These are phyloP conservation scores for Pteropus alecto DNA, from an alignment of 2,113 vertebrate species.

Conservation along the genomic window DNA sequence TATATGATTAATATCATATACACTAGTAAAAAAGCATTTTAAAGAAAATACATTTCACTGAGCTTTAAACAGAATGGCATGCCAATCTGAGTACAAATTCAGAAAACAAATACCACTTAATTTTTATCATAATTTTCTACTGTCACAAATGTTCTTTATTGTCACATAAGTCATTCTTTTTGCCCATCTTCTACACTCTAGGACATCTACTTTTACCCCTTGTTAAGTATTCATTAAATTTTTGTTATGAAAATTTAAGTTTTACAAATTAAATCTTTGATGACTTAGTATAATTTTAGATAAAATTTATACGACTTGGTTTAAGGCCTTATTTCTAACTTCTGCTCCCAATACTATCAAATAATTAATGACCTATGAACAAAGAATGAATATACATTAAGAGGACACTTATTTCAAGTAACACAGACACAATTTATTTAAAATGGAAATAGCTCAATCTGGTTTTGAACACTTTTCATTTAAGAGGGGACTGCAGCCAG, in stretches of 20 bases:
- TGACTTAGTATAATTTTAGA: background rate
- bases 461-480: background rate
- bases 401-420: background rate
- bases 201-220: background rate
- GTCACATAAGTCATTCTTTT: background rate
- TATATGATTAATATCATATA: slow-evolving; percentile 8
- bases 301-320: background rate
- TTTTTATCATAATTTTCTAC: background rate
- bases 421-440: background rate
- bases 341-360: background rate
- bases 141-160: background rate
- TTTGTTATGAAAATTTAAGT: background rate
- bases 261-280: slow-evolving; percentile 26
- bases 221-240: background rate
- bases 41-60: background rate
- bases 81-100: background rate
- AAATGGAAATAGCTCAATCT: background rate
- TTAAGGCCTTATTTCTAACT: background rate
- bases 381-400: slow-evolving; percentile 2
- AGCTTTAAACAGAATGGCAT: background rate
- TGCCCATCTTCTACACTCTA: background rate
- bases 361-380: slow-evolving; percentile 15
- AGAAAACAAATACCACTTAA: background rate
- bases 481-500: background rate
- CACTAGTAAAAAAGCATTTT: background rate